Evolutionary conservation across 2,888 invertebrate genomes (phyloP).

Genomic region (Epinotia brunnichana): DNA sequence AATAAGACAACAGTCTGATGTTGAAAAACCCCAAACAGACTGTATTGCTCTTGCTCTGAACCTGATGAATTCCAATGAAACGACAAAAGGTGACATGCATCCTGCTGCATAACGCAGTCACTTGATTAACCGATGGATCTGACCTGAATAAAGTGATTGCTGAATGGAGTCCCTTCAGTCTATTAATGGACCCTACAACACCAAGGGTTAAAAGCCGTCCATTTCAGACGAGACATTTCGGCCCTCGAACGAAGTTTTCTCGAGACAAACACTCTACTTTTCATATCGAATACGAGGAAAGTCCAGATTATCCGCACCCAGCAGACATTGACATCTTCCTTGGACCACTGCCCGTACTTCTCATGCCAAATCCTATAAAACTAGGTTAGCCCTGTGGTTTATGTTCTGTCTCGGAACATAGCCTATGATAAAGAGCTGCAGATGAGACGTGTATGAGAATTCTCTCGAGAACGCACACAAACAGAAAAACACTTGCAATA

Average conservation of each 20-base stretch:
- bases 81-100: neutral
- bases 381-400: conserved; percentile 14
- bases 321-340: conserved; percentile 4
- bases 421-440: neutral
- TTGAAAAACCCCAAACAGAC: neutral
- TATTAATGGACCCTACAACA: neutral
- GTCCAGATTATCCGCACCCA: neutral
- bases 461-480: too few relatives aligned
- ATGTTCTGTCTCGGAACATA: conserved; percentile 2
- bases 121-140: neutral
- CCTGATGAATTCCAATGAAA: neutral
- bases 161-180: neutral
- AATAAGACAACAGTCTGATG: neutral
- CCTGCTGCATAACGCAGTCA: neutral
- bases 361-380: conserved; percentile 15
- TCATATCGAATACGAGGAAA: too few relatives aligned
- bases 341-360: conserved; percentile 31
- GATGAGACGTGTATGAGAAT: neutral
- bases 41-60: too few relatives aligned
- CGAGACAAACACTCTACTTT: too few relatives aligned
- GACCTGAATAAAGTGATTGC: neutral
- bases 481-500: too few relatives aligned
- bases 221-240: too few relatives aligned
- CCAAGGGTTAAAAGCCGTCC: too few relatives aligned
- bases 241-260: too few relatives aligned